phyloP scores from a whole-genome alignment of 2,797 vertebrate species.

The Cryptoprocta ferox region DNA sequence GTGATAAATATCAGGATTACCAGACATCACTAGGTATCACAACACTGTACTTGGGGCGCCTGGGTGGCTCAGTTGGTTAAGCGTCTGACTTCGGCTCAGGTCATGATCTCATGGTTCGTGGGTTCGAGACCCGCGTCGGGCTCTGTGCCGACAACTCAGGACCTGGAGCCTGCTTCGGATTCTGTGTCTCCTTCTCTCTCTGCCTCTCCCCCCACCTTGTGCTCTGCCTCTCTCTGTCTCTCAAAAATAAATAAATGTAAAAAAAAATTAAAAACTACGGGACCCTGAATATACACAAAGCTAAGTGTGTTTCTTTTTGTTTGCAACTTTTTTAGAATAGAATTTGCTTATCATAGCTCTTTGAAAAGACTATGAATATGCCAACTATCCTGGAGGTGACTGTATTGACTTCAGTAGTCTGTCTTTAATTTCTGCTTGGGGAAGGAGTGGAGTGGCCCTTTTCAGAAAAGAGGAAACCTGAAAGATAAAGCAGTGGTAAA shows the following conservation, averaged over 20 bases:
- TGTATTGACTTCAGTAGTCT: not conserved
- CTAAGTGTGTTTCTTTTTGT: not conserved
- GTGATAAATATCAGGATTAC: not conserved
- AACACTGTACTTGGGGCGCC: not conserved
- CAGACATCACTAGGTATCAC: not conserved
- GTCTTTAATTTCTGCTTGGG: not conserved
- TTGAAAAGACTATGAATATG: not conserved
- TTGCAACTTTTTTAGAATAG: not conserved
- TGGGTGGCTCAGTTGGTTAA: too few relatives aligned
- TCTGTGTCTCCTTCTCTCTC: too few relatives aligned
- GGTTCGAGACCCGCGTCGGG: too few relatives aligned
- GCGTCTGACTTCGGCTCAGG: too few relatives aligned
- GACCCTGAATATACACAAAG: not conserved
- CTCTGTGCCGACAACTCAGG: too few relatives aligned
- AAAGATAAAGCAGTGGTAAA: not conserved
- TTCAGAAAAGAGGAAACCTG: not conserved
- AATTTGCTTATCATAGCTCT: not conserved
- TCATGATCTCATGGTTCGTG: too few relatives aligned
- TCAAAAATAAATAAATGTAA: too few relatives aligned
- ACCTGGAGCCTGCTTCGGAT: too few relatives aligned
- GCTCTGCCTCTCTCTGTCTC: too few relatives aligned
- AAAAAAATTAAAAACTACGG: not conserved
- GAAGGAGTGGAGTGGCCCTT: not conserved
- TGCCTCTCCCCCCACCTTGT: too few relatives aligned
- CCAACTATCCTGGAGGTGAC: not conserved